Base-by-base conservation (phyloP, 2,113 vertebrate species). In the Amazona guildingii region DNA sequence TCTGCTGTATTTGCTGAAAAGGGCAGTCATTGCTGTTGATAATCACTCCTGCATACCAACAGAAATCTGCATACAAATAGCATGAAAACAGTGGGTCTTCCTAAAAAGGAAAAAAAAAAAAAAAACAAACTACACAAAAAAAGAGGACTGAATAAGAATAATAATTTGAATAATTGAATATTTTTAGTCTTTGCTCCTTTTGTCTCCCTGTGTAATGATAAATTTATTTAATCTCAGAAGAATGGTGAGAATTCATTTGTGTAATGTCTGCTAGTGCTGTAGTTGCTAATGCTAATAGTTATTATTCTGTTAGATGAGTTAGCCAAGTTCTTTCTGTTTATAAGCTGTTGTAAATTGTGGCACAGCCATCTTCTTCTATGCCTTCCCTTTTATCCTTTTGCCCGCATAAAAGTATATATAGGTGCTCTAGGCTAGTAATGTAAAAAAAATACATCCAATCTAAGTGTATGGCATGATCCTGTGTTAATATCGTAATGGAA, bases 1-100 rank as follows among this genome's bases (percentile, higher is more conserved):
- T 90, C 55, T 85, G 29, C 70, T 72, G 52, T 46, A 52, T 79
- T 78, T 94, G 31, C 51, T 66, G 41, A 70, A 91, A 97, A 91
- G 54, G 49, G 46, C 41, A 95, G 41, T 37, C 24, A 62, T 86
- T 94, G 51, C 27, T 74, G 43, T 83, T 76, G 35, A 23, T 59
- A 75, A 31, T 66, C 28, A 44, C 86, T 79, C n/a, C 48, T 72
- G 29, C 21, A n/a, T 79, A 39, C 55, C 28, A 72, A 54, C 35
- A 93, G 37, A 87, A 88, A 72, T 67, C 25, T 75, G 7, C 23
- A 64, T 72, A 23, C 15, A 91, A 44, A 44, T 27, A 33, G 11
- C 33, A 39, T 35, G 55, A 67, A 79, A 93, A 79, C 11, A 79
- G 27, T 33, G 6, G 5, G 6, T 44, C 15, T 63, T 62, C 4